Conservation (phyloP, 2,113 vertebrate species). For the Tricholaema leucomelas region DNA sequence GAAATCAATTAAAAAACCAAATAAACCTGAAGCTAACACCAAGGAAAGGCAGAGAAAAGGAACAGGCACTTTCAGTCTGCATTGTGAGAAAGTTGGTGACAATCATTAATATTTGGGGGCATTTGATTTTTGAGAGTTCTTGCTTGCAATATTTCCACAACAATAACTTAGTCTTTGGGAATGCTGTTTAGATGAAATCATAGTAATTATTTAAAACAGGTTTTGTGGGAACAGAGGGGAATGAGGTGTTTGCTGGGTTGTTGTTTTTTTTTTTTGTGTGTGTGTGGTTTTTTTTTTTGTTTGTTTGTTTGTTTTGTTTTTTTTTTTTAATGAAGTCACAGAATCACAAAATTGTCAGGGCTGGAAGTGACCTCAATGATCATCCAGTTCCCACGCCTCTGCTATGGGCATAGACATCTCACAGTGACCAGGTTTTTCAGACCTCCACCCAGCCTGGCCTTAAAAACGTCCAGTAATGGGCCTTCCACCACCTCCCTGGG, state of each 20-base stretch:
- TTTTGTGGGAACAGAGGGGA: background rate
- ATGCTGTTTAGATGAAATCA: background rate
- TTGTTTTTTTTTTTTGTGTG: background rate
- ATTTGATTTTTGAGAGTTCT: background rate
- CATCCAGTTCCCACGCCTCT: too few relatives aligned
- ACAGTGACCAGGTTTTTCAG: too few relatives aligned
- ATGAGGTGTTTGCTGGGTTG: background rate
- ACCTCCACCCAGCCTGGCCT: too few relatives aligned
- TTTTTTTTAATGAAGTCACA: background rate
- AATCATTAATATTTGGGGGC: background rate
- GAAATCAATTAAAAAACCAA: background rate
- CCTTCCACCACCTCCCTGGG: too few relatives aligned
- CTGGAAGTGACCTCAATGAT: too few relatives aligned
- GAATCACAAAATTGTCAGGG: too few relatives aligned
- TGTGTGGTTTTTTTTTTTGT: background rate
- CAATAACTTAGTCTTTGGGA: background rate
- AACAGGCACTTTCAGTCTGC: background rate
- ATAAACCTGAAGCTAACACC: background rate
- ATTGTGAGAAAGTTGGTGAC: background rate
- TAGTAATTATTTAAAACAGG: background rate
- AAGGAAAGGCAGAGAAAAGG: background rate
- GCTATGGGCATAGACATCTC: too few relatives aligned
- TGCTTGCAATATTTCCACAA: background rate
- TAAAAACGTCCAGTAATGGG: too few relatives aligned
- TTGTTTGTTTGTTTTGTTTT: too few relatives aligned